A percentile compares a stretch with the other conserved stretches of the same genome.
These are phyloP conservation scores for Salvelinus namaycush DNA, from an alignment of 2,113 vertebrate species.

Conservation along the genomic window DNA sequence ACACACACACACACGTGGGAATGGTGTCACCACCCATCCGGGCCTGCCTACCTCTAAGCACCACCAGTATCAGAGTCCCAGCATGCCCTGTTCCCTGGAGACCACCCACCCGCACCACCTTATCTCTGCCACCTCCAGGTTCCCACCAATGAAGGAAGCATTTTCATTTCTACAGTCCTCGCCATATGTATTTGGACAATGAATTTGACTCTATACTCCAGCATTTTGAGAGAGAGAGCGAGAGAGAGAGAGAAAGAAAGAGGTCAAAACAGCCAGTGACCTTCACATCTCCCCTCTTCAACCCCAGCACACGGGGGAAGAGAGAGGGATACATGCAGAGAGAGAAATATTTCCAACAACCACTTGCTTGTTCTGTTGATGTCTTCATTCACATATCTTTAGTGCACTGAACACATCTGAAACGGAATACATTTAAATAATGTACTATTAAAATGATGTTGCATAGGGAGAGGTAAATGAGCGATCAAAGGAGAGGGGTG, in stretches of 20 bases:
- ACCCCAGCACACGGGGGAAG: conserved; percentile 18
- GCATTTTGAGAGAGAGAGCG: no score
- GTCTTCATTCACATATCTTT: not conserved
- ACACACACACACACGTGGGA: not conserved
- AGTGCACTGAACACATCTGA: not conserved
- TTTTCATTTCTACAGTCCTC: conserved; percentile 44
- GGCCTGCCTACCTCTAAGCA: conserved; percentile 9
- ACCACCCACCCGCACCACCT: conserved; percentile 51
- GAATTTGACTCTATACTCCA: no score
- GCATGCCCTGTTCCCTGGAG: conserved; percentile 71
- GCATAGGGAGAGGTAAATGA: not conserved
- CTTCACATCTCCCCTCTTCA: conserved; percentile 34
- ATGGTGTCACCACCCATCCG: not conserved
- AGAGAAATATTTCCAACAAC: no score
- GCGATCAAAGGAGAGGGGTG: not conserved
- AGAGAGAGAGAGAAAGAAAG: not conserved
- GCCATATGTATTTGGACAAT: no score
- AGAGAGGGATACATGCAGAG: not conserved
- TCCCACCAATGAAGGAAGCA: conserved; percentile 57
- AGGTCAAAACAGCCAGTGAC: conserved; percentile 27
- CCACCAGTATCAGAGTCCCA: conserved; percentile 55
- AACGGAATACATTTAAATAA: conserved; percentile 2
- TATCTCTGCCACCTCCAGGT: conserved; percentile 50
- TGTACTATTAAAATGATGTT: conserved; percentile 11
- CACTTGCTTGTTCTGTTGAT: conserved; percentile 26